phyloP scores from a whole-genome alignment of 2,797 vertebrate species.

The Pseudopleuronectes americanus region DNA sequence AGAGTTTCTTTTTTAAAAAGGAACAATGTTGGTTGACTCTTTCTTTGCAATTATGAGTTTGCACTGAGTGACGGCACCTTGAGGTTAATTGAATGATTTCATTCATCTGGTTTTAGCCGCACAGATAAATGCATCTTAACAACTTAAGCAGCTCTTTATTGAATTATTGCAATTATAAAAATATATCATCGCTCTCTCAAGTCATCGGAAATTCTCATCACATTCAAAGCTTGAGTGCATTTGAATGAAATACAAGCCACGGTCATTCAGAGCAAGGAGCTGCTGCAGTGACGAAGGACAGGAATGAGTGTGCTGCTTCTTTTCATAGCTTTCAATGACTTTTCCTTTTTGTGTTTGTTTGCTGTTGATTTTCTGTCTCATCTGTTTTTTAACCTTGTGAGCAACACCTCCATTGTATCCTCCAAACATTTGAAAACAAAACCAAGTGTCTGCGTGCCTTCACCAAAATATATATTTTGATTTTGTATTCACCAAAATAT shows the following conservation, averaged over 20 bases:
- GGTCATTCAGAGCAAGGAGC: background rate
- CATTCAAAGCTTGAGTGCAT: slow-evolving; percentile 6
- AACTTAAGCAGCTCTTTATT: too few relatives aligned
- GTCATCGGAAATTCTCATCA: background rate
- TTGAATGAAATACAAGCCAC: slow-evolving; percentile 22
- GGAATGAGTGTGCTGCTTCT: background rate
- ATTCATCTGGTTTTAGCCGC: slow-evolving; percentile 14
- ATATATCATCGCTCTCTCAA: background rate
- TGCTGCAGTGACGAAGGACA: slow-evolving; percentile 8
- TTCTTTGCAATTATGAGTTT: slow-evolving; percentile 2
- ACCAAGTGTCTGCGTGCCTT: too few relatives aligned
- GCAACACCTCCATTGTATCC: background rate
- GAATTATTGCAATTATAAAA: background rate
- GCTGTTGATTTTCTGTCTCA: background rate
- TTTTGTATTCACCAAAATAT: too few relatives aligned
- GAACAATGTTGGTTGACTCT: slow-evolving; percentile 1
- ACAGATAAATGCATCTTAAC: background rate
- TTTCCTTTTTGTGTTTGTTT: background rate
- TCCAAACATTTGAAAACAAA: too few relatives aligned
- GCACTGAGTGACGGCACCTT: slow-evolving; percentile 19
- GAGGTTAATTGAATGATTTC: background rate
- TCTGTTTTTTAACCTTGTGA: slow-evolving; percentile 2
- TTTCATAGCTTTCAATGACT: background rate
- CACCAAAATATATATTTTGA: too few relatives aligned
- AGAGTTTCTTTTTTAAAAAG: slow-evolving; percentile 6